Evolutionary conservation across 2,113 vertebrate genomes (phyloP).

Genomic region (Etheostoma spectabile): DNA sequence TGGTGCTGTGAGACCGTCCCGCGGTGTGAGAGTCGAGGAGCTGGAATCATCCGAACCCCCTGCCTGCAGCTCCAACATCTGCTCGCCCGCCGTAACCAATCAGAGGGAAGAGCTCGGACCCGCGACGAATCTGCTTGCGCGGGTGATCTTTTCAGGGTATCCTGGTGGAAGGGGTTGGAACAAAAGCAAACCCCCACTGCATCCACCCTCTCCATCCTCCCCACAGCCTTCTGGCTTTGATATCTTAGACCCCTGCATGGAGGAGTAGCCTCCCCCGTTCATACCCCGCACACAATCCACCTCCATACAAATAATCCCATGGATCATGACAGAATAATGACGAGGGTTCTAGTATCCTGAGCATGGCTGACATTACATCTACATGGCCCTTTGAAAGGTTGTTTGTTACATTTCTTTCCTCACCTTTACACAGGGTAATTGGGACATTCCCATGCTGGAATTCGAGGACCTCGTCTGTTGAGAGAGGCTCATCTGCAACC

Average conservation of each 20-base stretch:
- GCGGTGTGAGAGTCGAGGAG: slow-evolving; percentile 70
- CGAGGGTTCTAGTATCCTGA: slow-evolving; percentile 49
- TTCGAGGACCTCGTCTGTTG: background rate
- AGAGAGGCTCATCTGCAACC: slow-evolving; percentile 14
- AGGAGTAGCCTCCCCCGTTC: slow-evolving; percentile 71
- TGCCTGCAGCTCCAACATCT: slow-evolving; percentile 85
- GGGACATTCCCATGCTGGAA: slow-evolving; percentile 36
- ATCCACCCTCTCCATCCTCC: slow-evolving; percentile 72
- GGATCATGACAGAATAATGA: slow-evolving; percentile 81
- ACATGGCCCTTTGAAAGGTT: slow-evolving; percentile 42
- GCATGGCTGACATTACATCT: slow-evolving; percentile 47
- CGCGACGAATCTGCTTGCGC: slow-evolving; percentile 83
- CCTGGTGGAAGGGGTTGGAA: slow-evolving; percentile 81
- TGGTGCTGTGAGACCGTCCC: slow-evolving; percentile 66
- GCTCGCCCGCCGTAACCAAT: slow-evolving; percentile 80
- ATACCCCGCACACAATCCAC: slow-evolving; percentile 51
- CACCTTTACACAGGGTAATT: slow-evolving; percentile 34
- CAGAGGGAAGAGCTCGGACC: slow-evolving; percentile 72
- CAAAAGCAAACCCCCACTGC: slow-evolving; percentile 78
- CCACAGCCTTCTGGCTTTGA: slow-evolving; percentile 81
- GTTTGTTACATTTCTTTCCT: slow-evolving; percentile 45
- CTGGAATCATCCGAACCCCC: slow-evolving; percentile 80
- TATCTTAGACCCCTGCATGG: slow-evolving; percentile 86
- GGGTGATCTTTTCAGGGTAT: slow-evolving; percentile 86
- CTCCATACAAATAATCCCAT: slow-evolving; percentile 75